phyloP scores from a whole-genome alignment of 1,140 invertebrate species.

The silkworm (Bombyx mori) region DNA sequence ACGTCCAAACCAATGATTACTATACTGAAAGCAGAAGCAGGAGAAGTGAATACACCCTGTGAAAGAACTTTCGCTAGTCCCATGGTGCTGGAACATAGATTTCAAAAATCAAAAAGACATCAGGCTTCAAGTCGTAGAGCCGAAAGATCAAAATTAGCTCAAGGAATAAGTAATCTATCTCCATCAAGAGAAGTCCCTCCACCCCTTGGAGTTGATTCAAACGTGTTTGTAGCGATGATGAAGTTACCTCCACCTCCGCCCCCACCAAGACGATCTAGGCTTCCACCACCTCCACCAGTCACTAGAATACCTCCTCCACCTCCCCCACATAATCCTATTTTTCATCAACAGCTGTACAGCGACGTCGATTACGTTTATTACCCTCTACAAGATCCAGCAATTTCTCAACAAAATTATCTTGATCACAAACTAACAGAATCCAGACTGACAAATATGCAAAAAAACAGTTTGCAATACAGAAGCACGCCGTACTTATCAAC shows the following conservation, averaged over 20 bases:
- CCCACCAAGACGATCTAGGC: slow-evolving; percentile 67
- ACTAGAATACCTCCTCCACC: slow-evolving; percentile 73
- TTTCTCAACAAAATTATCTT: slow-evolving; percentile 91
- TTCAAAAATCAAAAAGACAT: slow-evolving; percentile 62
- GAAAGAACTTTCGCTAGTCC: slow-evolving; percentile 64
- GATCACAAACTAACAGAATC: slow-evolving; percentile 83
- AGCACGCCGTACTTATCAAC: slow-evolving; percentile 83
- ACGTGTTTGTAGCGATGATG: slow-evolving; percentile 75
- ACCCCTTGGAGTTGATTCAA: slow-evolving; percentile 53
- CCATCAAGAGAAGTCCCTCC: slow-evolving; percentile 49
- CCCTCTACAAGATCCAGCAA: slow-evolving; percentile 87
- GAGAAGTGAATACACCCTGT: slow-evolving; percentile 53
- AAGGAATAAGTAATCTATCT: slow-evolving; percentile 45
- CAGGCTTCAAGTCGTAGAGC: slow-evolving; percentile 59
- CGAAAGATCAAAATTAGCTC: slow-evolving; percentile 54
- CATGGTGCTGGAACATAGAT: slow-evolving; percentile 59
- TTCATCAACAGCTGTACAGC: slow-evolving; percentile 88
- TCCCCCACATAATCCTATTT: slow-evolving; percentile 83
- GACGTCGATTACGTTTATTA: slow-evolving; percentile 93
- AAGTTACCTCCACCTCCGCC: slow-evolving; percentile 71
- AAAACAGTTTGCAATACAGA: slow-evolving; percentile 81
- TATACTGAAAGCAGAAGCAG: slow-evolving; percentile 78
- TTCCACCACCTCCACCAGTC: slow-evolving; percentile 70
- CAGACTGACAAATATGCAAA: slow-evolving; percentile 68
- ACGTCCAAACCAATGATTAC: slow-evolving; percentile 78